These are phyloP conservation scores for Thalpophila matura DNA, from an alignment of 2,888 invertebrate species.

Conservation along the genomic window DNA sequence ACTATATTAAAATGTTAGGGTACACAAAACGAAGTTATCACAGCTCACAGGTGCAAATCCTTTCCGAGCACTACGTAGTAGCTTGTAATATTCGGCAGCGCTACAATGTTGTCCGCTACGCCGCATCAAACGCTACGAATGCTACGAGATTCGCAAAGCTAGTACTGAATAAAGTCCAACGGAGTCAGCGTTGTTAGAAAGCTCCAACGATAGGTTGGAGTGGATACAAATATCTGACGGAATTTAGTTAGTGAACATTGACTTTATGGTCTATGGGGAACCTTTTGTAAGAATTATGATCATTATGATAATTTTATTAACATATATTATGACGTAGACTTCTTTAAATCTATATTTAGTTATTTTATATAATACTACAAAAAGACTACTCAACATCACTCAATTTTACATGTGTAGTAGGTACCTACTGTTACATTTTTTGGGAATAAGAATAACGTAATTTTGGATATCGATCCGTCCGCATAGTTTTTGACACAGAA, in stretches of 20 bases:
- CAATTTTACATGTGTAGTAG: too few species aligned
- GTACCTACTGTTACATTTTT: too few species aligned
- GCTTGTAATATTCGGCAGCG: constrained; percentile 32
- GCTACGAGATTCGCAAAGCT: constrained; percentile 52
- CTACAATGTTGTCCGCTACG: constrained; percentile 60
- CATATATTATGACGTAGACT: too few species aligned
- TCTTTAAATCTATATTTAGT: too few species aligned
- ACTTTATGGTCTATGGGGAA: too few species aligned
- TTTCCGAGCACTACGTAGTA: constrained; percentile 36
- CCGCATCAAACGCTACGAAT: constrained; percentile 36
- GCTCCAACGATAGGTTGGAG: neutral
- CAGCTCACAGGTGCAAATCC: constrained; percentile 35
- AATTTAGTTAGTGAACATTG: neutral
- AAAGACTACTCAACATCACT: too few species aligned
- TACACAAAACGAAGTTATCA: constrained; percentile 11
- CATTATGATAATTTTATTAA: too few species aligned
- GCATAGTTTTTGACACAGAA: too few species aligned
- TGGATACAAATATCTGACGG: neutral
- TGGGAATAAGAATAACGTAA: too few species aligned
- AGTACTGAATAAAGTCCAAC: constrained; percentile 8
- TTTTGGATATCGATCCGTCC: too few species aligned
- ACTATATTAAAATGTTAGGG: constrained; percentile 16
- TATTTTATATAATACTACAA: too few species aligned
- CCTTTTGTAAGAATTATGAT: too few species aligned
- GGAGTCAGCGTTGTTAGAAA: neutral